A percentile compares a stretch with the other conserved stretches of the same genome.
Evolutionary conservation across 2,113 vertebrate genomes (phyloP).

Genomic region (Jaculus jaculus): DNA sequence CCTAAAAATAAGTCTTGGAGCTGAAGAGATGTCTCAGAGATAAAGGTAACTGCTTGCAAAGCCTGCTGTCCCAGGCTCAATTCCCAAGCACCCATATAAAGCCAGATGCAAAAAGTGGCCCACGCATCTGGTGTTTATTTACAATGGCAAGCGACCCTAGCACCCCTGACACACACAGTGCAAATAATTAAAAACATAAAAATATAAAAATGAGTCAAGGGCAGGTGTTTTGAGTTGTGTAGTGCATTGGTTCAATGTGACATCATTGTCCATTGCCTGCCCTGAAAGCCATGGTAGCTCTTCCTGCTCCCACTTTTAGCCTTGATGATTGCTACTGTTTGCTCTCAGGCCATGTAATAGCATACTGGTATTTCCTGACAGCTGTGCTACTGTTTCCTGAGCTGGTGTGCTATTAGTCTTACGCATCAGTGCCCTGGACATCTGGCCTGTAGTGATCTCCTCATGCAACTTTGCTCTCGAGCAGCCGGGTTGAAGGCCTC

Average conservation of each 20-base stretch:
- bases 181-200: too few species aligned
- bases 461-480: background rate
- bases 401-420: background rate
- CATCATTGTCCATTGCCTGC: background rate
- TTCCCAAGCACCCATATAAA: too few species aligned
- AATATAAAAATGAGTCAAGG: background rate
- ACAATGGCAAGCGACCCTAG: too few species aligned
- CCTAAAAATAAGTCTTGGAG: too few species aligned
- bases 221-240: background rate
- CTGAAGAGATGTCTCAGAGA: too few species aligned
- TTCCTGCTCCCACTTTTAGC: background rate
- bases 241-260: background rate
- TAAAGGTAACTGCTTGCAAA: too few species aligned
- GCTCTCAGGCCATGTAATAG: background rate
- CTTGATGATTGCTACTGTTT: background rate
- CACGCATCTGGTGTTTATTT: too few species aligned
- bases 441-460: background rate
- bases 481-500: too few species aligned
- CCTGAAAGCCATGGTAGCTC: background rate
- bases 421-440: background rate
- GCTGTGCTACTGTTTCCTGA: background rate
- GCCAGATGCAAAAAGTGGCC: too few species aligned
- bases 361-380: background rate
- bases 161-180: too few species aligned
- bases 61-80: too few species aligned